These are phyloP conservation scores for Vidua chalybeata DNA, from an alignment of 2,113 vertebrate species.

Conservation along the genomic window DNA sequence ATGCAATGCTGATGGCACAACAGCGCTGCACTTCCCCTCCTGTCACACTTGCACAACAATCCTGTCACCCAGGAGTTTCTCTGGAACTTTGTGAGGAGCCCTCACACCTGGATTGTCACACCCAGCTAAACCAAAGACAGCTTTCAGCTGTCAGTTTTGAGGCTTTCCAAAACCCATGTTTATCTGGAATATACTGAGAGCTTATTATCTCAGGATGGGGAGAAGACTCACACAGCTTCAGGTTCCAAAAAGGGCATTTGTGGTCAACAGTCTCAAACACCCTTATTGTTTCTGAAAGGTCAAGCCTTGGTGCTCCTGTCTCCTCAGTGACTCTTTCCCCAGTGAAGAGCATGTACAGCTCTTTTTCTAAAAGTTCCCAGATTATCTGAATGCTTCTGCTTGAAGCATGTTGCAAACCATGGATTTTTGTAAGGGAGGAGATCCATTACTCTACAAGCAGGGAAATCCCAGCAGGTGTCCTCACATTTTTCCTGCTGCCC, in stretches of 20 bases:
- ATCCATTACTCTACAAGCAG: not conserved
- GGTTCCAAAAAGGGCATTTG: not conserved
- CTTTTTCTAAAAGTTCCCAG: not conserved
- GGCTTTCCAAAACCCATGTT: not conserved
- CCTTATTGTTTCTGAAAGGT: not conserved
- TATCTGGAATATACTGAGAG: not conserved
- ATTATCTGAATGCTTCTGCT: not conserved
- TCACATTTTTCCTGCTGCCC: not conserved
- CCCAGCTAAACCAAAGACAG: not conserved
- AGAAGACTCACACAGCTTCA: not conserved
- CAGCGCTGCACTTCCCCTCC: not conserved
- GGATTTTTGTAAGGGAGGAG: not conserved
- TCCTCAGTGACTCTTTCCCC: not conserved
- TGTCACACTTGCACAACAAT: rapidly evolving
- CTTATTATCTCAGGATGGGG: not conserved
- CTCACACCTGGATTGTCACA: not conserved
- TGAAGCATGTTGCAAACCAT: not conserved
- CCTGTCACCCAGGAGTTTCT: not conserved
- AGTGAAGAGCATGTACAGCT: not conserved
- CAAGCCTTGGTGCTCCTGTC: not conserved
- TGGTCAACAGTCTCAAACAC: not conserved
- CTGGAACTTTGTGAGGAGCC: not conserved
- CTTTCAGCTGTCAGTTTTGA: not conserved
- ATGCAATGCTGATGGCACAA: not conserved
- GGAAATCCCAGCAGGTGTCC: not conserved